Percentiles rank a stretch among this genome's conserved stretches.
phyloP scores from a whole-genome alignment of 64 coral and sea anemone genomes.

The Catalaphyllia jardinei region DNA sequence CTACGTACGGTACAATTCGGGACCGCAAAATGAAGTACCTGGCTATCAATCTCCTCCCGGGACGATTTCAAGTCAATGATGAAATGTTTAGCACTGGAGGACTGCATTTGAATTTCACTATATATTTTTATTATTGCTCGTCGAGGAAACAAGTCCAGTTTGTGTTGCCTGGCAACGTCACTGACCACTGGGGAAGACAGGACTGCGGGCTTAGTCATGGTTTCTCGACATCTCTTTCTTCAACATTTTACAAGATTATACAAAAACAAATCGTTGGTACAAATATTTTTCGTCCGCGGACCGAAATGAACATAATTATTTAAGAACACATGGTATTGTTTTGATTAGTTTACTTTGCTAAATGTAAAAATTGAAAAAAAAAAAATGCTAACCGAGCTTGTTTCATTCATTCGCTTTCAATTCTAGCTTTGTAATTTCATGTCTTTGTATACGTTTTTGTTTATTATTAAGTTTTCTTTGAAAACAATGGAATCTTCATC shows the following conservation, averaged over 20 bases:
- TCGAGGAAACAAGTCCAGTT: background rate
- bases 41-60: slow-evolving; percentile 30
- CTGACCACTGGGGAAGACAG: background rate
- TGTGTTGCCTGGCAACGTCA: background rate
- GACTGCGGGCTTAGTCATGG: background rate
- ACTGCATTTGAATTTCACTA: background rate
- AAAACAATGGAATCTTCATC: background rate
- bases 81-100: background rate
- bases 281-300: background rate
- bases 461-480: background rate
- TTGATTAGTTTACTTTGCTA: background rate
- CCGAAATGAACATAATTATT: background rate
- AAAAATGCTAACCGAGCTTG: background rate
- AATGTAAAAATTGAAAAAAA: background rate
- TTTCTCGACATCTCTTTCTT: no score
- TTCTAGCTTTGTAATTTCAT: background rate
- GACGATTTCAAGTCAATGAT: slow-evolving; percentile 40
- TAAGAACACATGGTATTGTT: background rate
- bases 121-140: background rate
- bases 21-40: slow-evolving; percentile 23
- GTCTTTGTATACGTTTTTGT: background rate
- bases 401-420: background rate
- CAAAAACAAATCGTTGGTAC: background rate
- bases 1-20: slow-evolving; percentile 29
- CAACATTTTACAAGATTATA: background rate